Evolutionary conservation across 2,888 invertebrate genomes (phyloP).

Genomic region (Scaptomyza flava): DNA sequence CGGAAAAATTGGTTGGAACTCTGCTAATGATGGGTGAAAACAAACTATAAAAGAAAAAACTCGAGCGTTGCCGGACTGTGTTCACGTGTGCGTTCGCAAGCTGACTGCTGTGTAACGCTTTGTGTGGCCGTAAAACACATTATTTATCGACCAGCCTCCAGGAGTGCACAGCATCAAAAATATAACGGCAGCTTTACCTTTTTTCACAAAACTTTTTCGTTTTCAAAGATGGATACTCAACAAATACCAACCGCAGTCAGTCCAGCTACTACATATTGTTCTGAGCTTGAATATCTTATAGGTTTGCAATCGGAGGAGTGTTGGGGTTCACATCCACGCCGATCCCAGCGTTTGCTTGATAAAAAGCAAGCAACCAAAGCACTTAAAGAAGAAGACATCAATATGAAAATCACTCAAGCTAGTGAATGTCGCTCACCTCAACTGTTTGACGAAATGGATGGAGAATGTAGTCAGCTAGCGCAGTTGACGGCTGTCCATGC

Average conservation of each 20-base stretch:
- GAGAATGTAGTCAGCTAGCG: conserved; percentile 36
- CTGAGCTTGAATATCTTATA: conserved; percentile 38
- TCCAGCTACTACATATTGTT: conserved; percentile 44
- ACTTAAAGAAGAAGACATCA: neutral
- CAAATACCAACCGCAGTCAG: conserved; percentile 19
- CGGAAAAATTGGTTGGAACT: conserved; percentile 2
- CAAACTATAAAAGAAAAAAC: conserved; percentile 23
- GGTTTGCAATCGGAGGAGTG: conserved; percentile 32
- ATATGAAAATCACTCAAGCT: neutral
- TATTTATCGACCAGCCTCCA: neutral
- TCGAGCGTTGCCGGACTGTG: conserved; percentile 23
- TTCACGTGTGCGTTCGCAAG: neutral
- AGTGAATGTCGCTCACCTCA: conserved; percentile 35
- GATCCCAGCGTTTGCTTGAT: conserved; percentile 56
- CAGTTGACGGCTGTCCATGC: conserved; percentile 5
- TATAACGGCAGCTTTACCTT: conserved; percentile 17
- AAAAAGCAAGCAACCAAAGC: conserved; percentile 9
- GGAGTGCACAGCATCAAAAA: neutral
- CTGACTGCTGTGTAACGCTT: conserved; percentile 19
- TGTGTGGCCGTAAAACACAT: neutral
- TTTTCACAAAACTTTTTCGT: neutral
- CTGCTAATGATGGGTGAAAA: conserved; percentile 19
- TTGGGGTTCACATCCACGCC: conserved; percentile 22
- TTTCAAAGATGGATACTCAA: conserved; percentile 13
- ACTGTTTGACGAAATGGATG: conserved; percentile 53